Evolutionary conservation across 2,888 invertebrate genomes (phyloP).

Genomic region (Cataglyphis cursor): DNA sequence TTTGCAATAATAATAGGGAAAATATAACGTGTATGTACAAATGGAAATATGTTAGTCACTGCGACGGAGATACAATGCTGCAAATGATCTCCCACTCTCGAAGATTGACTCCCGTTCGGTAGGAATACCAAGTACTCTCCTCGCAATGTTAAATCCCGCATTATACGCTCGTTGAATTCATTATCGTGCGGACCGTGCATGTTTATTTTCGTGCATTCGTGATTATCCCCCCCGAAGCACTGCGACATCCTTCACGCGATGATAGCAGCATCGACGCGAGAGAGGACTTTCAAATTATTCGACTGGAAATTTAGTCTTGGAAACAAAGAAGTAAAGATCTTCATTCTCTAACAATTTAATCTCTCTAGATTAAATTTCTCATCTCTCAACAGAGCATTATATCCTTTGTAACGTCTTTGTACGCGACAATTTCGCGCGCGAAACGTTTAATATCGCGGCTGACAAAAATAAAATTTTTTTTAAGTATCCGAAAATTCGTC

Average conservation of each 20-base stretch:
- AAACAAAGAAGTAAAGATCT: neutral
- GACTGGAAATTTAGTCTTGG: neutral
- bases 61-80: neutral
- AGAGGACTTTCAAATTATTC: slow-evolving; percentile 27
- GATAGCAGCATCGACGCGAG: slow-evolving; percentile 6
- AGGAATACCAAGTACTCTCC: slow-evolving; percentile 38
- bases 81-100: neutral
- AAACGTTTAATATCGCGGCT: neutral
- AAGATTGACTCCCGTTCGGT: neutral
- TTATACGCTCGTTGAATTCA: slow-evolving; percentile 52
- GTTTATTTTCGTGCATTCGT: neutral
- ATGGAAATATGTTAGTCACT: neutral
- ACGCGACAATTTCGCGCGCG: neutral
- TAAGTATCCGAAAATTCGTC: neutral
- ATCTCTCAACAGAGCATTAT: neutral
- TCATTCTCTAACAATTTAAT: neutral
- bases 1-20: no score
- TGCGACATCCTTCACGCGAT: neutral
- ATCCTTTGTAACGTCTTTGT: neutral
- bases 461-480: neutral
- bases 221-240: neutral
- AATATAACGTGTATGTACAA: neutral
- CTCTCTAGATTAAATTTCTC: neutral
- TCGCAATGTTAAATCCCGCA: slow-evolving; percentile 35
- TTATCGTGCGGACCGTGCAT: slow-evolving; percentile 28